Evolutionary conservation across 2,797 vertebrate species (phyloP).

Genomic region (Spinus pinus): DNA sequence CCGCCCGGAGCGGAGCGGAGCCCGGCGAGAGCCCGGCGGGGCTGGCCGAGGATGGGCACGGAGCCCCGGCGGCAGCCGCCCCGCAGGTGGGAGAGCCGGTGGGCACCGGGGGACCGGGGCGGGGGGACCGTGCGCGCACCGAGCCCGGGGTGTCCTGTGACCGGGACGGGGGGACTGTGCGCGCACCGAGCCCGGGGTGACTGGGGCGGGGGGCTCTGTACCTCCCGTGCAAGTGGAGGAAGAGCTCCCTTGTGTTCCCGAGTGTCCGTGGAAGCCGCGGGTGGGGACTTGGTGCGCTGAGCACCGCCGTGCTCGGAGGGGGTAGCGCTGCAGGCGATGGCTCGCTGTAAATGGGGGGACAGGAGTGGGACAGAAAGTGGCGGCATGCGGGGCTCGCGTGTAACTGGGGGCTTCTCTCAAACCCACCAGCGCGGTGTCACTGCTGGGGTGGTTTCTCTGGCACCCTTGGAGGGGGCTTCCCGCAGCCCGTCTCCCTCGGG

Average conservation of each 20-base stretch:
- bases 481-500: neutral
- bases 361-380: accelerated
- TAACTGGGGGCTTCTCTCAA: neutral
- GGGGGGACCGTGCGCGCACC: neutral
- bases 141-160: neutral
- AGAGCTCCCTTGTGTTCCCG: neutral
- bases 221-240: neutral
- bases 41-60: neutral
- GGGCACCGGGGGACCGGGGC: too few species aligned
- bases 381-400: accelerated
- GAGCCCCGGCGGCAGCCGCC: neutral
- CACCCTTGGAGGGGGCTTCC: neutral
- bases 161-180: neutral
- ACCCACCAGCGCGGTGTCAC: neutral
- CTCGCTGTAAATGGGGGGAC: neutral
- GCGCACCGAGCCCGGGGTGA: neutral
- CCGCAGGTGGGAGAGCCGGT: neutral
- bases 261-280: neutral
- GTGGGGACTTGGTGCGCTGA: neutral
- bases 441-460: neutral
- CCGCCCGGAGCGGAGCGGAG: neutral
- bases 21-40: neutral
- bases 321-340: accelerated
- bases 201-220: neutral
- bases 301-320: neutral